Evolutionary conservation across 2,113 vertebrate species (phyloP).

Genomic region (Brachyistius frenatus): DNA sequence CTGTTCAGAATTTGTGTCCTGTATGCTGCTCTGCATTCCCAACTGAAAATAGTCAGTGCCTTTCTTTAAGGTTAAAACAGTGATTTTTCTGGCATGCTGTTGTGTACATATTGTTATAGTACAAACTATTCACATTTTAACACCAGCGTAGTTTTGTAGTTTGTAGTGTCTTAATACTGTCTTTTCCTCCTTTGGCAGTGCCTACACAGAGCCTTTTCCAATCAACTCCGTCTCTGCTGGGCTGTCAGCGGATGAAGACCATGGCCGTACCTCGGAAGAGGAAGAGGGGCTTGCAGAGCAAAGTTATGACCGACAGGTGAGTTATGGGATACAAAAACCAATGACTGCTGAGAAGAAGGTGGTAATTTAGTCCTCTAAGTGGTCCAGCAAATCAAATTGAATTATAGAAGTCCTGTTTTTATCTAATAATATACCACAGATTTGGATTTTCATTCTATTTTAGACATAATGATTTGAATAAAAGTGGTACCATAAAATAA

Average conservation of each 20-base stretch:
- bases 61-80: background rate
- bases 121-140: constrained; percentile 32
- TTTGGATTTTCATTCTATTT: background rate
- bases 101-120: background rate
- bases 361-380: constrained; percentile 2
- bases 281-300: constrained; percentile 87
- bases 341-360: background rate
- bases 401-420: background rate
- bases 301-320: constrained; percentile 88
- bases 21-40: constrained; percentile 4
- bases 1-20: constrained; percentile 4
- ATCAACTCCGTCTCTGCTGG: constrained; percentile 83
- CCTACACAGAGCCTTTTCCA: constrained; percentile 96
- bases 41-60: background rate
- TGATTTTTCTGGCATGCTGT: background rate
- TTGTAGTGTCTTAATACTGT: constrained; percentile 2
- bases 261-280: constrained; percentile 92
- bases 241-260: constrained; percentile 90
- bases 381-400: constrained; percentile 4
- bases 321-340: constrained; percentile 5
- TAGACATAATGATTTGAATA: background rate
- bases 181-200: constrained; percentile 79
- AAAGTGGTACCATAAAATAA: no score
- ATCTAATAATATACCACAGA: no score
- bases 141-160: background rate